Percentiles rank a stretch among this genome's conserved stretches.
phyloP scores from a whole-genome alignment of 2,797 vertebrate species.

The Oreochromis mossambicus region DNA sequence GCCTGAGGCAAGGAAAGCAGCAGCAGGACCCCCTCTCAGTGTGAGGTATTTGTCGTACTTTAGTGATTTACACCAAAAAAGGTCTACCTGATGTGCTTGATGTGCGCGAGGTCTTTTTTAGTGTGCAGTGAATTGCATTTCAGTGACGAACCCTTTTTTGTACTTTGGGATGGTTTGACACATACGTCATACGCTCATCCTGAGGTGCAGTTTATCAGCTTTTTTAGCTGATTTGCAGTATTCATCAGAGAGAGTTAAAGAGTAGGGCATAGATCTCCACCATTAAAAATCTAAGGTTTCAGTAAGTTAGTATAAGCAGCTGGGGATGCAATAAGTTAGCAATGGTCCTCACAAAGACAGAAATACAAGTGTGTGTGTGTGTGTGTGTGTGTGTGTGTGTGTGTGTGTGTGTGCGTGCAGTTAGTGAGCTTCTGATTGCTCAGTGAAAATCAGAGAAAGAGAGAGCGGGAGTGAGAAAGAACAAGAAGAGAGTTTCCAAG shows the following conservation, averaged over 20 bases:
- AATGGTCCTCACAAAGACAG: background rate
- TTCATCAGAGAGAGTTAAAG: background rate
- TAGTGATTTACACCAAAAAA: background rate
- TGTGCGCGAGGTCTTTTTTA: background rate
- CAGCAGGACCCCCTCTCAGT: background rate
- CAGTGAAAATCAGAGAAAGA: background rate
- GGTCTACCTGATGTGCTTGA: background rate
- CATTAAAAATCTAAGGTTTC: background rate
- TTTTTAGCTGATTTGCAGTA: background rate
- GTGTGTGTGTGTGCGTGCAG: background rate
- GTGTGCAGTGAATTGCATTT: background rate
- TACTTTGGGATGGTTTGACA: background rate
- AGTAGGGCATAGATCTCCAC: background rate
- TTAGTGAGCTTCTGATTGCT: background rate
- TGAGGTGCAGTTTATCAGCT: background rate
- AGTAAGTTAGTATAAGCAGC: background rate
- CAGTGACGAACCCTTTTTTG: background rate
- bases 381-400: background rate
- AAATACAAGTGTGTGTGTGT: background rate
- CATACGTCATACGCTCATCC: rapidly evolving
- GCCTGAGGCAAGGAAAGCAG: background rate
- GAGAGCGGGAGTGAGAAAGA: background rate
- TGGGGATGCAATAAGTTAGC: background rate
- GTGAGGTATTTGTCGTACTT: background rate
- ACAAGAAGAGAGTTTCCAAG: constrained; percentile 23